Conservation (phyloP, 2,113 vertebrate genomes). For the Elephas maximus region DNA sequence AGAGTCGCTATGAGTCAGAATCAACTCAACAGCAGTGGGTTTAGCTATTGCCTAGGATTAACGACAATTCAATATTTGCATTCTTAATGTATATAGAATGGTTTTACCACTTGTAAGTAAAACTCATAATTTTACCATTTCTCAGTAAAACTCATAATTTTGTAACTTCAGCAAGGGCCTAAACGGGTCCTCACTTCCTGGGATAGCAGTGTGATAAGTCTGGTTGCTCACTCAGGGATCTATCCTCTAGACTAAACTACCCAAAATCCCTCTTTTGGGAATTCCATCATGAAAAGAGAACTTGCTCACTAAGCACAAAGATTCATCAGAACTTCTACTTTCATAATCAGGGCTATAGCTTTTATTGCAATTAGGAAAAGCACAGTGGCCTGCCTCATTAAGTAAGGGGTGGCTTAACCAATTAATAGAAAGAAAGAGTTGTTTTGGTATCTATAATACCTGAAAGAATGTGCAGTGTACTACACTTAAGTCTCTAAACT, state of each 20-base stretch:
- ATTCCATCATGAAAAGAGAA: not conserved
- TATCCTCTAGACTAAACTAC: not conserved
- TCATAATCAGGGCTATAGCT: not conserved
- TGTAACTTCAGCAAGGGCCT: constrained; percentile 15
- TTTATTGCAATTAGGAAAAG: constrained; percentile 28
- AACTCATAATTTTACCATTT: not conserved
- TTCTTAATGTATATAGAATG: not conserved
- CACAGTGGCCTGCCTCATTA: not conserved
- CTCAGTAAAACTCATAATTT: not conserved
- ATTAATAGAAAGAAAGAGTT: constrained; percentile 51
- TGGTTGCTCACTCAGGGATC: not conserved
- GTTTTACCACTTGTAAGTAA: not conserved
- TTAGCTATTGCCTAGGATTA: not conserved
- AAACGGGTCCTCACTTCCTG: constrained; percentile 6
- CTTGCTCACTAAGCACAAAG: not conserved
- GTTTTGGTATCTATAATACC: constrained; percentile 26
- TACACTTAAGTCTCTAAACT: constrained; percentile 58
- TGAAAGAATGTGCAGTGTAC: not conserved
- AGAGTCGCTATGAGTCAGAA: too few species aligned
- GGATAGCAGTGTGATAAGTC: not conserved
- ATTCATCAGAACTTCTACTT: not conserved
- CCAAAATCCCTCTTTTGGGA: not conserved
- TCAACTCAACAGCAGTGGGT: too few species aligned
- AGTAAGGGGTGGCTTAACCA: not conserved
- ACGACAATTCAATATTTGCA: not conserved